phyloP scores from a whole-genome alignment of 1,140 invertebrate genomes.

The Cryptotermes secundus region DNA sequence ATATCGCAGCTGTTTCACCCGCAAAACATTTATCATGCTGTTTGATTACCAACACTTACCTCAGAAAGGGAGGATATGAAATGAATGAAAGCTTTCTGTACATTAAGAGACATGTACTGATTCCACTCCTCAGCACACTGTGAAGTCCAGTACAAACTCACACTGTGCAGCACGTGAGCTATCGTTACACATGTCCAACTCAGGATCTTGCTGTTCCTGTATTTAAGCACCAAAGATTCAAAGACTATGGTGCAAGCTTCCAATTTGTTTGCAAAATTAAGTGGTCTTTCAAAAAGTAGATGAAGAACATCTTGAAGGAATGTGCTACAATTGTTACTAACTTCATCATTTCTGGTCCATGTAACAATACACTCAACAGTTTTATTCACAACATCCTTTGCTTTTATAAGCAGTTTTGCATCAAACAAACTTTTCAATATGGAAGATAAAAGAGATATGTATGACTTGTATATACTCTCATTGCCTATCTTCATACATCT shows the following conservation, averaged over 20 bases:
- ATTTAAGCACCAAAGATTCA: not conserved
- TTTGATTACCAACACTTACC: not conserved
- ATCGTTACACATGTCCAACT: not conserved
- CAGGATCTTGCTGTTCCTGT: not conserved
- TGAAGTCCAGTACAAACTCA: not conserved
- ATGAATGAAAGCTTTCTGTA: not conserved
- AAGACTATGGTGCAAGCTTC: not conserved
- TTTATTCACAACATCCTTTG: not conserved
- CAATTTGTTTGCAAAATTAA: not conserved
- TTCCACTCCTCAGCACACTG: not conserved
- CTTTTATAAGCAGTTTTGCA: not conserved
- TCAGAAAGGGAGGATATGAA: not conserved
- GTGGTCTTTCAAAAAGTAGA: not conserved
- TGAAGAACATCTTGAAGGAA: not conserved
- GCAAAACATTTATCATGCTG: no score
- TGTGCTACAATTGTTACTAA: not conserved
- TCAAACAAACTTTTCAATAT: conserved; percentile 14
- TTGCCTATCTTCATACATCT: not conserved
- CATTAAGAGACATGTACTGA: not conserved
- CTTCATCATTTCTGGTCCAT: not conserved
- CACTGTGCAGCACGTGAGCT: not conserved
- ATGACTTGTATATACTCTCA: not conserved
- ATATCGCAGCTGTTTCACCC: no score
- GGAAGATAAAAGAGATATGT: not conserved
- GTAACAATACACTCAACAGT: not conserved